Base-by-base conservation (phyloP, 2,797 vertebrate genomes). In the Enteromius unitaeniatus region DNA sequence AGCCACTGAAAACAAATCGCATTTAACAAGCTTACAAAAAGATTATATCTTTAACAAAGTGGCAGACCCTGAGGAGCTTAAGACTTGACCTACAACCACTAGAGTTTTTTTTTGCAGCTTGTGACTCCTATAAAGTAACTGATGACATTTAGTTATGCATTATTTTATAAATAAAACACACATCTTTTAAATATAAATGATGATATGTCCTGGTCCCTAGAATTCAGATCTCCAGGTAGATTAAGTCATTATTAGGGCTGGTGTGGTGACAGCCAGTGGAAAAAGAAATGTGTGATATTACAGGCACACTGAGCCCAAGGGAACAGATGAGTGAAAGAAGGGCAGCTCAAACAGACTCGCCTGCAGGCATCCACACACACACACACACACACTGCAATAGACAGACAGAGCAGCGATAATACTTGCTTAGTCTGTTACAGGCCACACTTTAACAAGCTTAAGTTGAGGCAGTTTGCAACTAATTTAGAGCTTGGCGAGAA, bases 161-260 rank as follows among this genome's bases (percentile, higher is more conserved):
- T n/a, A 55, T 6, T 31, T 1, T 2, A 40, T 11, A 67, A 31
- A 64, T 0, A 19, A 49, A 47, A 28, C 15, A 28, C 8, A 47
- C 0, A 73, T 23, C 17, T 62, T 62, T 1, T 19, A 9, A 47
- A 47, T 10, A 2, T 45, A 23, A 19, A 28, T 14, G 5, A 23
- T 42, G 1, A 45, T 19, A 1, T 31, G 28, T 73, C 17, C n/a
- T 64, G 42, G 26, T 53, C 47, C 15, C 19, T 47, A 42, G 3
- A 53, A 26, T 77, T 77, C 17, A 81, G 64, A 85, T 76, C 47
- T 75, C 47, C 60, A 74, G 28, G 13, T 60, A 60, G 13, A 85
- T 60, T 8, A 78, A 68, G 47, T 81, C 31, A 58, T 21, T 34
- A 14, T 23, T 26, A 64, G 58, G 21, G 28, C 65, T 69, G 31